phyloP scores from a whole-genome alignment of 1,140 invertebrate species.

The Homalodisca vitripennis region DNA sequence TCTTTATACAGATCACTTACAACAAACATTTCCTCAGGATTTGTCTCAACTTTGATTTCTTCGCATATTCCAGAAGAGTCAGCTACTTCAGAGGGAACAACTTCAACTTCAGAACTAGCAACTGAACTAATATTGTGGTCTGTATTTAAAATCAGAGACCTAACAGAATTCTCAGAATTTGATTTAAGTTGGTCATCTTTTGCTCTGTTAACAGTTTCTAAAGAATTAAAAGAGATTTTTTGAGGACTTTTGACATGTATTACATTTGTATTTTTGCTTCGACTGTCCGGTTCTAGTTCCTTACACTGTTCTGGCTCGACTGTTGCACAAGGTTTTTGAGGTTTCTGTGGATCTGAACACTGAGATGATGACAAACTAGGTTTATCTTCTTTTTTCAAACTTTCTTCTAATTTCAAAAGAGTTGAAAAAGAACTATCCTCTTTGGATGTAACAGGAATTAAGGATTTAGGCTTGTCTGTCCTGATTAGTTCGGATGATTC shows the following conservation, averaged over 20 bases:
- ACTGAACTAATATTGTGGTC: no score
- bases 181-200: no score
- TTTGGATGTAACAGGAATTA: neutral
- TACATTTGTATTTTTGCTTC: neutral
- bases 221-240: no score
- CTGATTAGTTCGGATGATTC: neutral
- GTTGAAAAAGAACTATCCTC: neutral
- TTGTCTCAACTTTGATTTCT: neutral
- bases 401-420: neutral
- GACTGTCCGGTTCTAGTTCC: neutral
- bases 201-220: no score
- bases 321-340: slow-evolving; percentile 4
- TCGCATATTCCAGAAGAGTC: neutral
- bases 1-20: neutral
- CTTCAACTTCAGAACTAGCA: no score
- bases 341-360: neutral
- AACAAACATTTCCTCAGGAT: neutral
- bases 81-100: neutral
- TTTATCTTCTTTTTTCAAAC: no score
- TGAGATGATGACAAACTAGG: no score
- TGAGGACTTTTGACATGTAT: neutral
- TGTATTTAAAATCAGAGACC: no score
- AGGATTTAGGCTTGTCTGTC: neutral
- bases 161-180: no score
- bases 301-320: slow-evolving; percentile 5